phyloP scores from a whole-genome alignment of 2,797 vertebrate genomes.

The Enteromius anoplus region DNA sequence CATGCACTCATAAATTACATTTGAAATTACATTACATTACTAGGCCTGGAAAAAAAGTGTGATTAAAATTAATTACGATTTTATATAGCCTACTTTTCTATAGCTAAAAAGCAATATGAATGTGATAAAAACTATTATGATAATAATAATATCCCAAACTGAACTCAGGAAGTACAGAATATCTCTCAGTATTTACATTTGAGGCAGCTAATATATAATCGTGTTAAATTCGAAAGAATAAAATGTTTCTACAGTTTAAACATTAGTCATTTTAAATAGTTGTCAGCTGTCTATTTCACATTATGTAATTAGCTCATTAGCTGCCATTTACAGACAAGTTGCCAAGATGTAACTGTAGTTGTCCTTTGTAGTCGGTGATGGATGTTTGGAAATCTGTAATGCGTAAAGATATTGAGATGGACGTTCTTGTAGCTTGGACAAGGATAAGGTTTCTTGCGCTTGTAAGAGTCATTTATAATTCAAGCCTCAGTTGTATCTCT shows the following conservation, averaged over 20 bases:
- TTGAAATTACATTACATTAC: no score
- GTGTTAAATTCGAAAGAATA: neutral
- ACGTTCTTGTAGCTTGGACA: slow-evolving; percentile 30
- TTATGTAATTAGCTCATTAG: slow-evolving; percentile 30
- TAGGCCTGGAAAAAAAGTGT: neutral
- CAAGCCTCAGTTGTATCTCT: slow-evolving; percentile 60
- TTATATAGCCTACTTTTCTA: neutral
- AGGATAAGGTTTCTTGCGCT: slow-evolving; percentile 74
- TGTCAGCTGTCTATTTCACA: neutral
- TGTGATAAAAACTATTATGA: neutral
- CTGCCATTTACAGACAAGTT: slow-evolving; percentile 5
- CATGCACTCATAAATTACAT: neutral
- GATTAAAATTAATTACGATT: neutral
- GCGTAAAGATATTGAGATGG: slow-evolving; percentile 39
- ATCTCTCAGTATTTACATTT: neutral
- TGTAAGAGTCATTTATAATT: slow-evolving; percentile 75
- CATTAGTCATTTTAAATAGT: neutral
- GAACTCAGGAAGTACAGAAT: neutral
- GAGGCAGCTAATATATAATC: neutral
- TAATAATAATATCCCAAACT: neutral
- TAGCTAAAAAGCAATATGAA: neutral
- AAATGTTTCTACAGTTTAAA: neutral
- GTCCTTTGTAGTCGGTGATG: slow-evolving; percentile 14
- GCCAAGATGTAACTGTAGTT: slow-evolving; percentile 29
- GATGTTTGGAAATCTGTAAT: slow-evolving; percentile 30